A percentile compares a stretch with the other conserved stretches of the same genome.
phyloP scores from a whole-genome alignment of 2,888 invertebrate species.

The Mechanitis mazaeus region DNA sequence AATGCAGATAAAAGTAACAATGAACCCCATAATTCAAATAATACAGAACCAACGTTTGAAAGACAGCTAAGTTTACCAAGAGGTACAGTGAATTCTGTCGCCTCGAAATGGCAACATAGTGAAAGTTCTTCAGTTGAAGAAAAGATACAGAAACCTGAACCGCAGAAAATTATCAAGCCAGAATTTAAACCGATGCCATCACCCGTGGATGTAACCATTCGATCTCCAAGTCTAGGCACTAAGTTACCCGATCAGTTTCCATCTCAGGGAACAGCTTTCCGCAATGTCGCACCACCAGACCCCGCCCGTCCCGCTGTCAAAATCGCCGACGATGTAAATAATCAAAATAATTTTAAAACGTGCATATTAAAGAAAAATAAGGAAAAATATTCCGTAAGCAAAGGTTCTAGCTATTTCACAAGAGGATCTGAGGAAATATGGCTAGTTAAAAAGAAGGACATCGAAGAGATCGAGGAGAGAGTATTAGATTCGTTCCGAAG shows the following conservation, averaged over 20 bases:
- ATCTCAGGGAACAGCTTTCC: constrained; percentile 68
- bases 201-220: constrained; percentile 61
- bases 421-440: constrained; percentile 70
- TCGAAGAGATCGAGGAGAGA: constrained; percentile 68
- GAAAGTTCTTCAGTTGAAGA: constrained; percentile 44
- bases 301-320: constrained; percentile 42
- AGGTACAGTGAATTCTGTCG: constrained; percentile 35
- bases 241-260: constrained; percentile 66
- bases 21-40: constrained; percentile 20
- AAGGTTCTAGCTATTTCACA: constrained; percentile 68
- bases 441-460: constrained; percentile 73
- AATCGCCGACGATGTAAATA: constrained; percentile 52
- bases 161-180: constrained; percentile 66
- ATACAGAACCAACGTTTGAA: constrained; percentile 34
- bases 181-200: constrained; percentile 66
- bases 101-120: constrained; percentile 51
- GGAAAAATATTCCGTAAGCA: constrained; percentile 63
- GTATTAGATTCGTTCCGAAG: constrained; percentile 67
- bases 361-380: constrained; percentile 63
- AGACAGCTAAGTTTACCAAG: constrained; percentile 45
- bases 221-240: constrained; percentile 64
- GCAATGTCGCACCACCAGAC: constrained; percentile 64
- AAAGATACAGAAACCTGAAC: constrained; percentile 51
- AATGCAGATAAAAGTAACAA: constrained; percentile 32
- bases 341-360: constrained; percentile 55